phyloP scores from a whole-genome alignment of 1,140 invertebrate species.

The Drosophila simulans region DNA sequence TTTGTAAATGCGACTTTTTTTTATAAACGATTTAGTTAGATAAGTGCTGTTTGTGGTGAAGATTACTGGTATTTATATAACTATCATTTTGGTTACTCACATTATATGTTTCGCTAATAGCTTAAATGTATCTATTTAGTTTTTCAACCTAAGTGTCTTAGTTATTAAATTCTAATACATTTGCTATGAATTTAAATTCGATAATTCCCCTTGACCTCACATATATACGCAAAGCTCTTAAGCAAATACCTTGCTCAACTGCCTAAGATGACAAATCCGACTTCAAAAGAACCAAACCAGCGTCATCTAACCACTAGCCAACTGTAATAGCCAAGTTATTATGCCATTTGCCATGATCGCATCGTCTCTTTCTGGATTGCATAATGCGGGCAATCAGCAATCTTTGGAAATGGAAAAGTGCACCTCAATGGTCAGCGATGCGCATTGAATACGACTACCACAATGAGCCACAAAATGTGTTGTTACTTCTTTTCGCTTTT shows the following conservation, averaged over 20 bases:
- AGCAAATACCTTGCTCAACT: not conserved
- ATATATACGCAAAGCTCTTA: not conserved
- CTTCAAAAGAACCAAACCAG: not conserved
- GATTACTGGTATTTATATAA: not conserved
- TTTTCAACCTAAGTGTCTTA: too few relatives aligned
- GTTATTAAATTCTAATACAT: too few relatives aligned
- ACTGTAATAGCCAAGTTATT: slow-evolving; percentile 22
- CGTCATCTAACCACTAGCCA: not conserved
- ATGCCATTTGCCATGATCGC: slow-evolving; percentile 11
- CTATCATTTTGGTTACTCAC: too few relatives aligned
- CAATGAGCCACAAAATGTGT: slow-evolving; percentile 30
- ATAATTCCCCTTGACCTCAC: not conserved
- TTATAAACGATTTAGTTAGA: too few relatives aligned
- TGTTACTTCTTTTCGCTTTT: not conserved
- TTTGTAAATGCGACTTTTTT: not conserved
- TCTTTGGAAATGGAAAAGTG: slow-evolving; percentile 40
- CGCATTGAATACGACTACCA: slow-evolving; percentile 54
- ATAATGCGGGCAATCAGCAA: slow-evolving; percentile 38
- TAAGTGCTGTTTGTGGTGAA: too few relatives aligned
- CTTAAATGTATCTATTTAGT: too few relatives aligned
- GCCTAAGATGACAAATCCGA: not conserved
- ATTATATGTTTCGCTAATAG: too few relatives aligned
- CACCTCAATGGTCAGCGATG: slow-evolving; percentile 55
- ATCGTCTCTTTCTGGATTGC: slow-evolving; percentile 11
- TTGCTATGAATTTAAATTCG: too few relatives aligned